Evolutionary conservation across 2,888 invertebrate genomes (phyloP), one percentile per base, ranked within the genome.

Genomic region (Diploptera punctata): DNA sequence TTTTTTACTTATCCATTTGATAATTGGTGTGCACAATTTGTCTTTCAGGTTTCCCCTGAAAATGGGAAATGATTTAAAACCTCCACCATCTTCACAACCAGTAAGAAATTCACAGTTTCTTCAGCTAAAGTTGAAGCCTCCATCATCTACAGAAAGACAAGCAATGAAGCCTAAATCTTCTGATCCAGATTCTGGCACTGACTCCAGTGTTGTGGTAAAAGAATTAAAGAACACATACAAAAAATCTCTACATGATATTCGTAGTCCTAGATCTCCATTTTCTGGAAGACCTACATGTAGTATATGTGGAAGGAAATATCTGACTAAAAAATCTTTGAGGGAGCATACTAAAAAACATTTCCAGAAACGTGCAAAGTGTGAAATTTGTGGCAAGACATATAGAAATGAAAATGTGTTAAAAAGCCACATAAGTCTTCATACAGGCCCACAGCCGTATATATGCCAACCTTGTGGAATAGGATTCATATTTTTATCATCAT

Each of bases 321-420:
- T 61, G 19, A 67, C 67, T 3, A 72, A 47, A 49, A 72, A 67
- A 26, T 72, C 72, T n/a, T 18, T 72, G 47, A 44, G 65, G n/a
- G 72, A 67, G 10, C 72, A 72, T 31, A 68, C 65, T 16, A 68
- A 68, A 38, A 67, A 72, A 16, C 72, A 72, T 43, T 72, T 61
- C 18, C 68, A 68, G 31, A 38, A 47, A 31, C 57, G 68, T 31
- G 72, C 61, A 5, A 68, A 60, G 13, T 72, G 72, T 49, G 68
- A 60, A 24, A 49, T 65, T 18, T 73, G 73, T 44, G 57, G 47
- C 3, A 62, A 65, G 29, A 70, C 61, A 26, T 69, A 70, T 19
- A 70, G 68, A 38, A 73, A 73, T 57, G 67, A 57, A 57, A 57
- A 52, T 33, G 70, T 73, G 16, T 24, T 73, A 4, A 47, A 38